Base-by-base conservation (phyloP, 64 coral and sea anemone species). In the Trachythela sp. region DNA sequence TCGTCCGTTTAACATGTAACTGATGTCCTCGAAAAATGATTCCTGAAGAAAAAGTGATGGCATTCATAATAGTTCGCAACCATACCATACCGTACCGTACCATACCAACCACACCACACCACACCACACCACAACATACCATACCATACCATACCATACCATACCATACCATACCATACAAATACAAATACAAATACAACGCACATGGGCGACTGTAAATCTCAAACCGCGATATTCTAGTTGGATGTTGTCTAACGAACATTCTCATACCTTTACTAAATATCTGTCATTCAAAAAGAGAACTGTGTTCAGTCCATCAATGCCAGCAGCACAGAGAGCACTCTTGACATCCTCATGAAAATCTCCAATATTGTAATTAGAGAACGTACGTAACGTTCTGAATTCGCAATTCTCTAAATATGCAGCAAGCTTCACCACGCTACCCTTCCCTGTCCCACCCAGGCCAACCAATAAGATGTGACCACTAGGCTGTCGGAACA, bases 291-390 rank as follows among this genome's bases (percentile, higher is more conserved):
- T 87, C 15, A 97, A 89, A 87, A 94, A 94, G 7, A 97, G 71
- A 38, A 97, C 95, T 4, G 89, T 90, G 34, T 91, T 94, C 8
- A 92, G 76, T 27, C 91, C 93, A 40, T 97, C 92, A 51, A 97
- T 77, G 26, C 95, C 95, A 24, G 95, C 93, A 10, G 70, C 48
- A 38, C 88, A 36, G 40, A 41, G 88, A 4, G 91, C 95, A 38
- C 90, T 92, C 86, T 97, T 97, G 0, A 97, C 49, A 91, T 97
- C 95, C 27, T 97, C 95, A 39, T 91, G 86, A 48, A 97, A 94
- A 67, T 97, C 93, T n/a, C 77, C 33, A 34, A 88, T 58, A 86
- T 90, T 84, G 36, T 97, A 97, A 11, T 87, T 84, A 24, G 93
- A 84, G 18, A 93, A 92, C 2, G 92, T 75, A 43, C 89, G 56